Evolutionary conservation across 2,888 invertebrate genomes (phyloP), one percentile per base, ranked within the genome.

Genomic region (Conops quadrifasciatus): DNA sequence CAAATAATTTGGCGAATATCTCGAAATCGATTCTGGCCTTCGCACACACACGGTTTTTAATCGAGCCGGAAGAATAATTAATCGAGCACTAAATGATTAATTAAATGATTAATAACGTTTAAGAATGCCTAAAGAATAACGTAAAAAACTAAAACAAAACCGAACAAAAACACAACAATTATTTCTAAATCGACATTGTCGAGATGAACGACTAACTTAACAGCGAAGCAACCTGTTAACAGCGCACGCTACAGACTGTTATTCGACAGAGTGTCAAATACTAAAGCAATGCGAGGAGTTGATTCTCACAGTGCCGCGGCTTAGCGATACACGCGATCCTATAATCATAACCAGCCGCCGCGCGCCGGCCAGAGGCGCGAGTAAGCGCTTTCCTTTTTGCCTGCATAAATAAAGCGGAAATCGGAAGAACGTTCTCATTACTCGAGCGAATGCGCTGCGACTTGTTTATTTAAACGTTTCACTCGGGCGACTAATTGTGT

Each of bases 381-480:
- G 56, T 26, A 2, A 56, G 16, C 26, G 26, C 47, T 63, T 47
- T 63, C 47, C 63, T 63, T 63, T 43, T 24, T 47, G 26, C 26
- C 63, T 16, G 4, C 24, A 47, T 63, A 63, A 66, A 56, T 66
- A 66, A 66, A 66, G 53, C 53, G 66, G 36, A 66, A 66, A 24
- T 21, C 21, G 66, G 51, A 21, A 43, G 16, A 66, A 43, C 56
- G 36, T 36, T 11, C 24, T 66, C 66, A 53, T 66, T 66, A 21
- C 13, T 24, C 11, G 43, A 56, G 11, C 24, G 51, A 30, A 53
- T 66, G 56, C 21, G 4, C 43, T 9, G 28, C 53, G 45, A 63
- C 19, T 36, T 15, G 66, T 56, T 56, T 21, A 66, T 26, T 56
- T 36, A 43, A 62, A 36, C n/a, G n/a, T n/a, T n/a, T n/a, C n/a